Base-by-base conservation (phyloP, 1,140 invertebrate genomes). In the Heliconius hermathena region DNA sequence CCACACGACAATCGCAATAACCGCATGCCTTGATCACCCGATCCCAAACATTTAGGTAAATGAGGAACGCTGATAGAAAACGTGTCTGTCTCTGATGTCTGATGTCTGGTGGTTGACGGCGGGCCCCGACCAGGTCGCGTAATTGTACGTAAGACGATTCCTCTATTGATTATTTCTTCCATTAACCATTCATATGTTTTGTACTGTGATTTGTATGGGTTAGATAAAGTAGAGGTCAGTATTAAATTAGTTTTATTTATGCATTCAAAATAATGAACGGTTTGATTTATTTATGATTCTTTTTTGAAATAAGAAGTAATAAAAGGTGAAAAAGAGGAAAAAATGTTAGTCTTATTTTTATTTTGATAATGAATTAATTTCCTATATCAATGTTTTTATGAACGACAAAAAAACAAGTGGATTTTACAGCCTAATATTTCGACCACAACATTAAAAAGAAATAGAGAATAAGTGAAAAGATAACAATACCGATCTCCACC, bases 61-160 rank as follows among this genome's bases (percentile, higher is more conserved):
- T 80, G 74, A 52, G 73, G 76, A 76, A 71, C 78, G 73, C 52
- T 80, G 78, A 80, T 80, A 80, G 78, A 80, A 80, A 76, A 80
- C 78, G 78, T 80, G 78, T 70, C 78, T 72, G 78, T 16, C 26
- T 20, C 26, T 75, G 78, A 75, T 79, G 57, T n/a, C 38, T 38
- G 73, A 33, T n/a, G 66, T 75, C 78, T 54, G 16, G 16, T 4
- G 52, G 8, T 20, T 2, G 54, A 57, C 54, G 20, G 3, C 70
- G 22, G 66, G 29, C 13, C 9, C 46, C 22, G 20, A 1, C 18
- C n/a, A 22, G 18, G 54, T 22, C 54, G 54, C 38, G 33, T 75
- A 75, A 41, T 75, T 76, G 57, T 60, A 46, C 33, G 22, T 33
- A 18, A 76, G 41, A 66, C 22, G 74, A 76, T 76, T 66, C 8